phyloP scores from a whole-genome alignment of 2,888 invertebrate species.

The Chouioia cunea region DNA sequence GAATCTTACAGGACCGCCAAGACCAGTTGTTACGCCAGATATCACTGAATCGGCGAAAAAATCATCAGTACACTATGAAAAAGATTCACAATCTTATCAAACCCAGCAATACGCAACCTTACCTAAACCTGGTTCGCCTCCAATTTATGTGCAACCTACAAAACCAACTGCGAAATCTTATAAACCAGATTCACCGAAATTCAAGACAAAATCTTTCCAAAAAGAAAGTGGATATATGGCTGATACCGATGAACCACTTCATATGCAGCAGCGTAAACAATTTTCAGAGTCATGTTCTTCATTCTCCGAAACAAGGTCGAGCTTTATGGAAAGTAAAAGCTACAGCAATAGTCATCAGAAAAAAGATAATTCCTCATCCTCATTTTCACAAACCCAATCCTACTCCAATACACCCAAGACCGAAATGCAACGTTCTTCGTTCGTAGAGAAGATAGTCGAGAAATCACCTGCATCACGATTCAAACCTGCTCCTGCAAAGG shows the following conservation, averaged over 20 bases:
- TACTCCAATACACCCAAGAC: slow-evolving; percentile 49
- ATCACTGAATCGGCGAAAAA: slow-evolving; percentile 57
- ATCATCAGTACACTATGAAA: slow-evolving; percentile 57
- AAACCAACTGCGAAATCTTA: slow-evolving; percentile 55
- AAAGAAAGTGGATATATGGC: slow-evolving; percentile 78
- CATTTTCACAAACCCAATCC: slow-evolving; percentile 49
- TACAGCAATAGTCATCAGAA: slow-evolving; percentile 58
- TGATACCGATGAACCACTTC: slow-evolving; percentile 77
- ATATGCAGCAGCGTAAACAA: slow-evolving; percentile 47
- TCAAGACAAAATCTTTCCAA: slow-evolving; percentile 69
- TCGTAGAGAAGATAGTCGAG: slow-evolving; percentile 59
- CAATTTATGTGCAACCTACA: slow-evolving; percentile 62
- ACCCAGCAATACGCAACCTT: slow-evolving; percentile 53
- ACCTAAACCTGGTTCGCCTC: slow-evolving; percentile 64
- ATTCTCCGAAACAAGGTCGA: slow-evolving; percentile 60
- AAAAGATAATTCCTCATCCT: slow-evolving; percentile 53
- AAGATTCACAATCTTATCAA: slow-evolving; percentile 55
- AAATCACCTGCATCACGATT: slow-evolving; percentile 56
- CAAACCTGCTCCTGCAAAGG: slow-evolving; percentile 61
- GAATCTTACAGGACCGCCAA: slow-evolving; percentile 57
- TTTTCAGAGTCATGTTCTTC: slow-evolving; percentile 58
- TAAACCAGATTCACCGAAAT: slow-evolving; percentile 71
- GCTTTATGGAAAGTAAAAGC: slow-evolving; percentile 61
- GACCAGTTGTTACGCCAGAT: slow-evolving; percentile 54
- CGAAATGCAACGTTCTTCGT: slow-evolving; percentile 60